Percentiles rank a stretch among this genome's conserved stretches.
These are phyloP conservation scores for Aptenodytes forsteri DNA, from an alignment of 2,113 vertebrate species.

Conservation along the genomic window DNA sequence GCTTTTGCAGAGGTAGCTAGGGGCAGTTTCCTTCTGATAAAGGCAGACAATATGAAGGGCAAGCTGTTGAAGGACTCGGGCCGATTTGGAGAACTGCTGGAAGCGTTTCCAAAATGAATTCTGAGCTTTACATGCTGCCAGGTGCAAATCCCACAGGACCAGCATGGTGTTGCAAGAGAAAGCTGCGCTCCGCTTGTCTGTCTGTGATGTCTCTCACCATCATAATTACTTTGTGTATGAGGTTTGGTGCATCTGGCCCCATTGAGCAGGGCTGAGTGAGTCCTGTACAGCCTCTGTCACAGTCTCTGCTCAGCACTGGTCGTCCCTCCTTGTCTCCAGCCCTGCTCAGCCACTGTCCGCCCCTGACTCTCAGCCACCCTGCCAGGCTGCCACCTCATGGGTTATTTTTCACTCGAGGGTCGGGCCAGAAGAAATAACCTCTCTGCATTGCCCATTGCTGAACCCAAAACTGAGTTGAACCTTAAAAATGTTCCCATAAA, in stretches of 20 bases:
- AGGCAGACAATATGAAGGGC: neutral
- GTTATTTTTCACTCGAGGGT: neutral
- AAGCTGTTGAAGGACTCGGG: neutral
- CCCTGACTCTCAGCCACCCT: neutral
- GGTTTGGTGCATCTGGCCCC: neutral
- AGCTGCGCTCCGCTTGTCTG: neutral
- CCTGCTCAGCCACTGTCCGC: fast-evolving
- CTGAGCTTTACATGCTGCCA: neutral
- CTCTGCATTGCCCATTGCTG: neutral
- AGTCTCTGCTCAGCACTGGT: neutral
- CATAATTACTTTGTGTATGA: fast-evolving
- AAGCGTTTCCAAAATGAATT: neutral
- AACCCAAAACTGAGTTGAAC: neutral
- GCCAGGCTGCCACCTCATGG: neutral
- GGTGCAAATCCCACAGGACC: neutral
- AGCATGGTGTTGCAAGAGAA: neutral
- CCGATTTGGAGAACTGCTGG: neutral
- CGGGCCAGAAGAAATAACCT: neutral
- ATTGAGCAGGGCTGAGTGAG: neutral
- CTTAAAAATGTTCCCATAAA: neutral
- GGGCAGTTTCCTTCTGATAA: neutral
- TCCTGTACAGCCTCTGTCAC: neutral
- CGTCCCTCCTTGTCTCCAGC: neutral
- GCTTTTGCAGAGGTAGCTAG: neutral
- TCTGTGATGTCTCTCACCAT: neutral